A percentile compares a stretch with the other conserved stretches of the same genome.
Conservation (phyloP, 2,113 vertebrate species). For the Diphyllodes magnificus region DNA sequence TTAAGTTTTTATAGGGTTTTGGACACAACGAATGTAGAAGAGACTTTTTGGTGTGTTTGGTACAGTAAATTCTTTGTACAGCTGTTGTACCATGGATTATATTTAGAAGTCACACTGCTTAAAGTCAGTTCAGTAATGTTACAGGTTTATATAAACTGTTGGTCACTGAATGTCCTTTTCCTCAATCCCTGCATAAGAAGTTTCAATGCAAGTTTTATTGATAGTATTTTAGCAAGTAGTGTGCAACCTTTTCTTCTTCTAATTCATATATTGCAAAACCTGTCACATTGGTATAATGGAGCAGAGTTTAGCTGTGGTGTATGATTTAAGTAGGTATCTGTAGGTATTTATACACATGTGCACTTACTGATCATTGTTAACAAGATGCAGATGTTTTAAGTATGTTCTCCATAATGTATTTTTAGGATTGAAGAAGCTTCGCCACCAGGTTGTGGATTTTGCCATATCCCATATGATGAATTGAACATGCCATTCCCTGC, state of each 20-base stretch:
- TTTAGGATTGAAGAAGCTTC: conserved; percentile 87
- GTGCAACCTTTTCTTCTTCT: neutral
- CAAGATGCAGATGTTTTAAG: conserved; percentile 7
- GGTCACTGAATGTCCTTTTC: neutral
- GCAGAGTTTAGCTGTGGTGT: neutral
- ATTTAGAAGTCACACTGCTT: neutral
- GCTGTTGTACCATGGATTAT: neutral
- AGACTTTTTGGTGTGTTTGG: neutral
- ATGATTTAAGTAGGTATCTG: neutral
- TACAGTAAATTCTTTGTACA: neutral
- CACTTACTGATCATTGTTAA: neutral
- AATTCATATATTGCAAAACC: neutral
- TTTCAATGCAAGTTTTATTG: neutral
- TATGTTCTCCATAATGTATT: neutral
- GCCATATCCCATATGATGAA: conserved; percentile 96
- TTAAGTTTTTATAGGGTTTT: neutral
- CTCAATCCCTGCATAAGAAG: neutral
- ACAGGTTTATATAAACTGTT: neutral
- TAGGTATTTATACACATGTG: neutral
- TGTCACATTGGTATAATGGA: neutral
- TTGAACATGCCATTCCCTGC: conserved; percentile 97
- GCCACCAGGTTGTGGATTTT: conserved; percentile 88
- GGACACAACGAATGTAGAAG: neutral
- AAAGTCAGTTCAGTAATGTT: neutral
- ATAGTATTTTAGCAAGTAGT: neutral